phyloP scores from a whole-genome alignment of 2,797 vertebrate species.

The Holocentrus rufus region DNA sequence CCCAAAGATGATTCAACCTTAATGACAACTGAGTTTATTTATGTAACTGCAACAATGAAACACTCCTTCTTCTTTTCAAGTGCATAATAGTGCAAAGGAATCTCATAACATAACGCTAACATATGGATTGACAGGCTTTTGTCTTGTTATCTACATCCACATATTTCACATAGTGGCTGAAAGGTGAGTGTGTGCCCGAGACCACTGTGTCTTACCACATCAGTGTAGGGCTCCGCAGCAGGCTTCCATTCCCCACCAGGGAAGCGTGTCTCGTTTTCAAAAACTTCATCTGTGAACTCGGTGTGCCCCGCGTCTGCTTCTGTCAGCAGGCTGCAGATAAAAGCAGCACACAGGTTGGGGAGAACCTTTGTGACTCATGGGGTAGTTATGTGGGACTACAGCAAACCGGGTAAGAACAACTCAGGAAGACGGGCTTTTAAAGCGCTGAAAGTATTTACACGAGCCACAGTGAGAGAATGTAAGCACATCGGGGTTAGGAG shows the following conservation, averaged over 20 bases:
- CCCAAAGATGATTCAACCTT: too few relatives aligned
- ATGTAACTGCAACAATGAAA: background rate
- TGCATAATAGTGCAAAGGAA: slow-evolving; percentile 16
- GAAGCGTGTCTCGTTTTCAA: slow-evolving; percentile 92
- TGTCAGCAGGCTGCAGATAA: slow-evolving; percentile 87
- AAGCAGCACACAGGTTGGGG: slow-evolving; percentile 24
- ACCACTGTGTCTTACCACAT: slow-evolving; percentile 84
- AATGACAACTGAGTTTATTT: background rate
- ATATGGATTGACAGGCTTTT: slow-evolving; percentile 28
- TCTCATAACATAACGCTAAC: slow-evolving; percentile 9
- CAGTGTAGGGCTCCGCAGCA: slow-evolving; percentile 88
- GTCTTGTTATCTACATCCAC: slow-evolving; percentile 27
- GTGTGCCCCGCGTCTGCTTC: slow-evolving; percentile 97
- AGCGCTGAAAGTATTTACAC: slow-evolving; percentile 51
- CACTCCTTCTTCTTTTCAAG: background rate
- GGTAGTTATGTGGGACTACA: slow-evolving; percentile 21
- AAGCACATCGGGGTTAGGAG: slow-evolving; percentile 47
- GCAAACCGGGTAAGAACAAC: slow-evolving; percentile 17
- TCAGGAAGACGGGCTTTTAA: slow-evolving; percentile 23
- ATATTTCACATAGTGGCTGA: slow-evolving; percentile 33
- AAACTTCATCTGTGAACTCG: slow-evolving; percentile 95
- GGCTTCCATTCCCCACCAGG: slow-evolving; percentile 94
- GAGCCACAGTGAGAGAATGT: slow-evolving; percentile 47
- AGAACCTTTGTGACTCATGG: slow-evolving; percentile 51
- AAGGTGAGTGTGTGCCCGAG: slow-evolving; percentile 2